Evolutionary conservation across 2,797 vertebrate genomes (phyloP).

Genomic region (Parotocinclus haroldoi): DNA sequence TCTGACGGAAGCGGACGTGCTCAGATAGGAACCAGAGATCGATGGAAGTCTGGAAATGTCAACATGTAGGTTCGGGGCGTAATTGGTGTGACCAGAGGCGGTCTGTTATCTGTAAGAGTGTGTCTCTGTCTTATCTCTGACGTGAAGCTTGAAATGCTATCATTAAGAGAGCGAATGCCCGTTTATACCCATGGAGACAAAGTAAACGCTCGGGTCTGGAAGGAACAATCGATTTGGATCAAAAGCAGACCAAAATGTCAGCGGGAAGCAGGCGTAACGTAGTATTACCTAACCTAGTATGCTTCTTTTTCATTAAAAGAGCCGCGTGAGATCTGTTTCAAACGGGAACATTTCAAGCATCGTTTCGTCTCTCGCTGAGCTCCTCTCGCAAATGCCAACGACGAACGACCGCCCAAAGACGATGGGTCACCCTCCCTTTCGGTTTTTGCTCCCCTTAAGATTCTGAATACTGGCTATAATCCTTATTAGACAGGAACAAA

Average conservation of each 20-base stretch:
- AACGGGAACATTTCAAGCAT: too few species aligned
- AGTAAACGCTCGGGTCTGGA: conserved; percentile 7
- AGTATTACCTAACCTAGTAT: conserved; percentile 1
- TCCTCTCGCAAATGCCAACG: too few species aligned
- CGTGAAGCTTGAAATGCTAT: conserved; percentile 27
- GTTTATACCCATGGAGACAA: conserved; percentile 27
- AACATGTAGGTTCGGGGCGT: conserved; percentile 42
- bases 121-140: conserved; percentile 40
- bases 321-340: conserved; percentile 2
- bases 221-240: conserved; percentile 33
- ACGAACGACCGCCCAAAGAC: too few species aligned
- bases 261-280: conserved; percentile 3
- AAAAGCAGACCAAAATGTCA: conserved; percentile 32
- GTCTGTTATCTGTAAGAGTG: conserved; percentile 47
- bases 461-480: too few species aligned
- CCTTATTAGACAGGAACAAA: too few species aligned
- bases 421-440: too few species aligned
- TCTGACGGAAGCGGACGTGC: conserved; percentile 32
- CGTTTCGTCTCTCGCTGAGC: too few species aligned
- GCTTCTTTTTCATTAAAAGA: conserved; percentile 5
- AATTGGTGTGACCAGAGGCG: conserved; percentile 38
- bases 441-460: too few species aligned
- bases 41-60: conserved; percentile 52
- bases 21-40: conserved; percentile 43
- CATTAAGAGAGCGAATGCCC: conserved; percentile 25